Evolutionary conservation across 2,888 invertebrate genomes (phyloP).

Genomic region (Brachyopa scutellaris): DNA sequence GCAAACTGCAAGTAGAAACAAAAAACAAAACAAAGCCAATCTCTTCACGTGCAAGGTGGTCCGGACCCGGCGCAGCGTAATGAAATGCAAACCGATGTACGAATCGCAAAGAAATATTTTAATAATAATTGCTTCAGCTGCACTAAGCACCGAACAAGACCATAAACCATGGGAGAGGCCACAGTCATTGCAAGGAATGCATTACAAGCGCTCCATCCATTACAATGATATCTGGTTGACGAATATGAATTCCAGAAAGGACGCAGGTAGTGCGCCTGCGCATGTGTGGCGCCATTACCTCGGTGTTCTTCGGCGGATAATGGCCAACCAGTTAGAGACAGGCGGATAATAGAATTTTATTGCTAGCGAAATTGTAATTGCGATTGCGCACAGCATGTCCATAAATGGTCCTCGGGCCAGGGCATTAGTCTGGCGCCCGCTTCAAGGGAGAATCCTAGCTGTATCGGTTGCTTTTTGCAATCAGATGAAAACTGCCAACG

Average conservation of each 20-base stretch:
- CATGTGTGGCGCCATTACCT: slow-evolving; percentile 56
- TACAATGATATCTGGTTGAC: slow-evolving; percentile 4
- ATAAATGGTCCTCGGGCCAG: slow-evolving; percentile 19
- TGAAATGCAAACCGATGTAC: slow-evolving; percentile 69
- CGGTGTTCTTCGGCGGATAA: slow-evolving; percentile 1
- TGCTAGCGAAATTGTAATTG: slow-evolving; percentile 35
- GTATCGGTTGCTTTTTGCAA: background rate
- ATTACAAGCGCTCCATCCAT: slow-evolving; percentile 9
- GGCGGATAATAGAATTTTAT: slow-evolving; percentile 45
- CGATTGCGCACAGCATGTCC: slow-evolving; percentile 19
- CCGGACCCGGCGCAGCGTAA: slow-evolving; percentile 24
- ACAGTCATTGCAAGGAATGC: slow-evolving; percentile 25
- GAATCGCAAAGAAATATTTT: slow-evolving; percentile 68
- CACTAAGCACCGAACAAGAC: slow-evolving; percentile 38
- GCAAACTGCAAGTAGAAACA: slow-evolving; percentile 40
- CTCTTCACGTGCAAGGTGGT: slow-evolving; percentile 64
- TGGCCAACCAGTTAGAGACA: slow-evolving; percentile 7
- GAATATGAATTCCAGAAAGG: slow-evolving; percentile 33
- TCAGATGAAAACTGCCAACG: background rate
- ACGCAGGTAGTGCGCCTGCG: background rate
- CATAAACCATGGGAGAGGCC: slow-evolving; percentile 63
- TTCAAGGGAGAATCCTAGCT: slow-evolving; percentile 2
- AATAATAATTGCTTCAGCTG: slow-evolving; percentile 68
- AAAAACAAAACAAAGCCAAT: slow-evolving; percentile 32
- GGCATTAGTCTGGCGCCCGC: background rate